Conservation (phyloP, 1,140 invertebrate genomes). For the Bicyclus anynana region DNA sequence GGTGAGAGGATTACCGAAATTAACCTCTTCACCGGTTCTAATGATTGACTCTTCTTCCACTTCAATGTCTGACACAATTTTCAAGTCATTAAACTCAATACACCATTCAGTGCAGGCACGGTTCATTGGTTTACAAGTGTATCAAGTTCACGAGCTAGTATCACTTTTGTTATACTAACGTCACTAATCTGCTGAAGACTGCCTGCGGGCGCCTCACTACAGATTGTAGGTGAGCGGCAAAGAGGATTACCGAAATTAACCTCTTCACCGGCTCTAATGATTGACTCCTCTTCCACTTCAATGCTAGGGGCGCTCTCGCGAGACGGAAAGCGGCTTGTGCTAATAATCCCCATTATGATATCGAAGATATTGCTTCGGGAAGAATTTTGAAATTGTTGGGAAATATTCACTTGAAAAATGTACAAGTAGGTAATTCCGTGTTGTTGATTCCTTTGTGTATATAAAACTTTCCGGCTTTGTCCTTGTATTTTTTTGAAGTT, state of each 20-base stretch:
- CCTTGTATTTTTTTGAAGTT: too few species aligned
- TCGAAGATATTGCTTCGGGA: conserved; percentile 19
- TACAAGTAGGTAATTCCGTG: too few species aligned
- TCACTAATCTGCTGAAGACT: conserved; percentile 8
- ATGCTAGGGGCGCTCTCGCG: conserved; percentile 26
- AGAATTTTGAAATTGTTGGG: conserved; percentile 6
- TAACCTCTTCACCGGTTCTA: conserved; percentile 55
- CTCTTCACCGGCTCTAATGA: conserved; percentile 54
- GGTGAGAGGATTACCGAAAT: too few species aligned
- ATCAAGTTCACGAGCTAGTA: conserved; percentile 2
- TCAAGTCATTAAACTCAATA: too few species aligned
- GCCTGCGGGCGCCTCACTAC: conserved; percentile 13
- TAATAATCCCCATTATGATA: conserved; percentile 32
- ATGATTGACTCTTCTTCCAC: conserved; percentile 50
- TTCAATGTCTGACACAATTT: too few species aligned
- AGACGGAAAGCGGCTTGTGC: conserved; percentile 21
- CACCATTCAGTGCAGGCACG: not conserved
- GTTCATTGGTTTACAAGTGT: not conserved
- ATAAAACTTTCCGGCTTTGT: too few species aligned
- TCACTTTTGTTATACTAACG: conserved; percentile 13
- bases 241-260: conserved; percentile 65
- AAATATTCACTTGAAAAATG: not conserved
- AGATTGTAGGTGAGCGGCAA: conserved; percentile 45
- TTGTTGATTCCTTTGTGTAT: too few species aligned
- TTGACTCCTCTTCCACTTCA: conserved; percentile 43